Conservation (phyloP, 2,113 vertebrate genomes). For the Lagopus muta region DNA sequence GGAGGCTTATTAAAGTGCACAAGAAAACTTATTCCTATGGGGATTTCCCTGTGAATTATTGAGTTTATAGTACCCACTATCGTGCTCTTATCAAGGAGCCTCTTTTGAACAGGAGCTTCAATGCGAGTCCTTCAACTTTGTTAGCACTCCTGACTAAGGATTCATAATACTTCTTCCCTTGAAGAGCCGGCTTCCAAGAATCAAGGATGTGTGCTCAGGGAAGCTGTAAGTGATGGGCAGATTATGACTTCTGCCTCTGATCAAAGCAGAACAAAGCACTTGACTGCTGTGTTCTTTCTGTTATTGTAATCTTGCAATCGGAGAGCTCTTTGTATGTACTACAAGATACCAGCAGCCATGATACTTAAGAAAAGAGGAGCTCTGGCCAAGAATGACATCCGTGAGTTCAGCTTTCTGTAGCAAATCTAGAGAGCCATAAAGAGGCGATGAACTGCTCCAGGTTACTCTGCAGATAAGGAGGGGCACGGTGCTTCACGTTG, state of each 20-base stretch:
- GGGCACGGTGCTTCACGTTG: not conserved
- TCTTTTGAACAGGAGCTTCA: not conserved
- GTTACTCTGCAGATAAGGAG: not conserved
- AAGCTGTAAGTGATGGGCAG: slow-evolving; percentile 1
- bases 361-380: not conserved
- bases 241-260: not conserved
- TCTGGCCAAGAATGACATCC: not conserved
- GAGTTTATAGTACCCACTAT: not conserved
- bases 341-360: not conserved
- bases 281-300: not conserved
- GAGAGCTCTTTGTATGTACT: not conserved
- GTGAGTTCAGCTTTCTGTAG: not conserved
- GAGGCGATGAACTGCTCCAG: not conserved
- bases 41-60: slow-evolving; percentile 8
- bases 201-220: not conserved
- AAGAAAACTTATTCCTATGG: not conserved
- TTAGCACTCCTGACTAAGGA: not conserved
- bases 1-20: not conserved
- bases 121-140: not conserved
- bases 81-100: not conserved
- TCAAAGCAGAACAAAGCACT: not conserved
- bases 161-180: not conserved
- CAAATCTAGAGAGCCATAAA: not conserved
- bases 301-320: not conserved
- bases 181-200: not conserved